These are phyloP conservation scores for Sphinx pinastri DNA, from an alignment of 2,888 invertebrate genomes.

Conservation along the genomic window DNA sequence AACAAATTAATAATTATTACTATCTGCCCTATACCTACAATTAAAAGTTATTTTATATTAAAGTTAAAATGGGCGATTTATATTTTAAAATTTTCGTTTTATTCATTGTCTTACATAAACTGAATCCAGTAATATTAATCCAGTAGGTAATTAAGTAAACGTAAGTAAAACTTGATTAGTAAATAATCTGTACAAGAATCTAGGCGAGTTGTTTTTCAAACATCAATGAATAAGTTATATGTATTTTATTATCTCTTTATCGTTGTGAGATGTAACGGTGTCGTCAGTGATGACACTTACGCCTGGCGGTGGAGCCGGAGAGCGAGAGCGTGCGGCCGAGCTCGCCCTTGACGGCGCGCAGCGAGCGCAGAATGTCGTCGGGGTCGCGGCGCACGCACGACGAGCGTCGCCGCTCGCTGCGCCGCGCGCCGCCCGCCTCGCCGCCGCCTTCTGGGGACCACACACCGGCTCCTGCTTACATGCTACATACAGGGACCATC, in stretches of 20 bases:
- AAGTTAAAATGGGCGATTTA: too few relatives aligned
- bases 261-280: too few relatives aligned
- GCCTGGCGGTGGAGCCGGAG: slow-evolving; percentile 88
- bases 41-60: too few relatives aligned
- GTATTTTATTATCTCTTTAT: too few relatives aligned
- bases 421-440: slow-evolving; percentile 64
- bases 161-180: too few relatives aligned
- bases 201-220: not conserved
- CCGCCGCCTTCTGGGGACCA: slow-evolving; percentile 46
- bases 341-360: slow-evolving; percentile 93
- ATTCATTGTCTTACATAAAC: too few relatives aligned
- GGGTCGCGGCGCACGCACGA: slow-evolving; percentile 93
- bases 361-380: slow-evolving; percentile 91
- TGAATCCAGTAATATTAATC: too few relatives aligned
- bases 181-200: not conserved
- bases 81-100: too few relatives aligned
- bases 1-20: slow-evolving; percentile 6
- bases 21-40: not conserved
- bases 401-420: slow-evolving; percentile 89
- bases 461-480: not conserved
- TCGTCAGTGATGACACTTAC: slow-evolving; percentile 81
- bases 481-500: not conserved
- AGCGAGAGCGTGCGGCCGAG: slow-evolving; percentile 92
- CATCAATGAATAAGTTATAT: too few relatives aligned
- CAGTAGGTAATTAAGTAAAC: too few relatives aligned